Base-by-base conservation (phyloP, 2,888 invertebrate genomes). In the Sphecodes monilicornis region DNA sequence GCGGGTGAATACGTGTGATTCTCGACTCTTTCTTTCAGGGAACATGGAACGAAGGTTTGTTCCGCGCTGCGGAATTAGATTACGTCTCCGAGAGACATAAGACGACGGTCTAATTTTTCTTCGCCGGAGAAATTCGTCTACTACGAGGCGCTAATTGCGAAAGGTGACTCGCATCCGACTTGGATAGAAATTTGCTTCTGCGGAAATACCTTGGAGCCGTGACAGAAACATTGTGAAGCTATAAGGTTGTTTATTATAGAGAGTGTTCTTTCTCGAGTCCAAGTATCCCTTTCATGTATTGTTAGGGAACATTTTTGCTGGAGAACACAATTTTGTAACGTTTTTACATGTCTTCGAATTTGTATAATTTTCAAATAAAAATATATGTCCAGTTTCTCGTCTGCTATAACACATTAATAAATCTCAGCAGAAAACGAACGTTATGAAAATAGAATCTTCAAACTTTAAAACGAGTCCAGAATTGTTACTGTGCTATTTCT, bases 1-100 rank as follows among this genome's bases (percentile, higher is more conserved):
- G 46, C 36, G n/a, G 36, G 32, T 16, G 50, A 32, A 36, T 57
- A 71, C 75, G 41, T 41, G 72, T 54, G 76, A 79, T 76, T 60
- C 66, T 29, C 18, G 16, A 39, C 36, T 64, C 60, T 76, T 70
- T 81, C 66, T 50, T 43, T 64, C 36, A 3, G 39, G 18, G 75
- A 77, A 72, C 75, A 69, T 68, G 32, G 80, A 69, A 80, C 54
- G 75, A 72, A 78, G 80, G 75, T 84, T 86, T 84, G 74, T 70
- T 74, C 78, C 73, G 18, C 16, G 26, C 60, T n/a, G 10, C 36
- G 73, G 43, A 79, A 85, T 83, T 78, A 83, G 85, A 79, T 85
- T 79, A 83, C 43, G 64, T 69, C 69, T 73, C 76, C 32, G 69
- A 39, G 73, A 71, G 70, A 54, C 74, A 57, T 77, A 64, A 79